Conservation (phyloP, 1,140 invertebrate genomes). For the Pseudobourletiella spinata region DNA sequence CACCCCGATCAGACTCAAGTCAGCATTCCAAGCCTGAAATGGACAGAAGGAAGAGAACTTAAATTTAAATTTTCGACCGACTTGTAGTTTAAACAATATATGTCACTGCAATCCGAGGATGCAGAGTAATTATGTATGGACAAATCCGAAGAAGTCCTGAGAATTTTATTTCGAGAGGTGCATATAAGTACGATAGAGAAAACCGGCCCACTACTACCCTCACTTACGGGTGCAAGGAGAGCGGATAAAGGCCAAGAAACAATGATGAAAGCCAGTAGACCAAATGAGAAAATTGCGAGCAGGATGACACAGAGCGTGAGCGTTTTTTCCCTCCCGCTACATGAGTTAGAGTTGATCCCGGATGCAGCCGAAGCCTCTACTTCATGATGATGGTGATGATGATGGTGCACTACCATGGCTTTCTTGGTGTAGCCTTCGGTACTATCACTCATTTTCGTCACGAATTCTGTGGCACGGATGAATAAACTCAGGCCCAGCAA, state of each 20-base stretch:
- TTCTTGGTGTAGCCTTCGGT: not conserved
- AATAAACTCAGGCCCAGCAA: too few species aligned
- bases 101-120: not conserved
- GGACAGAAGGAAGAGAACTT: not conserved
- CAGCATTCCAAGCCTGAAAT: not conserved
- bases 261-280: constrained; percentile 21
- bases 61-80: too few species aligned
- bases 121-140: not conserved
- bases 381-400: constrained; percentile 3
- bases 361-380: not conserved
- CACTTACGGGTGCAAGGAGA: constrained; percentile 22
- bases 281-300: constrained; percentile 21
- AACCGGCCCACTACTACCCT: not conserved
- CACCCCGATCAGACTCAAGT: constrained; percentile 6
- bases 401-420: not conserved
- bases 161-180: not conserved
- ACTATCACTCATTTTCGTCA: constrained; percentile 1
- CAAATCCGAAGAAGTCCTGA: not conserved
- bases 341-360: not conserved
- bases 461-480: too few species aligned
- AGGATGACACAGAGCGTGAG: constrained; percentile 17
- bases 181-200: not conserved
- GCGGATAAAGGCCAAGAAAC: constrained; percentile 19
- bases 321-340: constrained; percentile 19
- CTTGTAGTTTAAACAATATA: too few species aligned